Evolutionary conservation across 92 coral and sea anemone genomes (phyloP).

Genomic region (Palythoa heliodiscus): DNA sequence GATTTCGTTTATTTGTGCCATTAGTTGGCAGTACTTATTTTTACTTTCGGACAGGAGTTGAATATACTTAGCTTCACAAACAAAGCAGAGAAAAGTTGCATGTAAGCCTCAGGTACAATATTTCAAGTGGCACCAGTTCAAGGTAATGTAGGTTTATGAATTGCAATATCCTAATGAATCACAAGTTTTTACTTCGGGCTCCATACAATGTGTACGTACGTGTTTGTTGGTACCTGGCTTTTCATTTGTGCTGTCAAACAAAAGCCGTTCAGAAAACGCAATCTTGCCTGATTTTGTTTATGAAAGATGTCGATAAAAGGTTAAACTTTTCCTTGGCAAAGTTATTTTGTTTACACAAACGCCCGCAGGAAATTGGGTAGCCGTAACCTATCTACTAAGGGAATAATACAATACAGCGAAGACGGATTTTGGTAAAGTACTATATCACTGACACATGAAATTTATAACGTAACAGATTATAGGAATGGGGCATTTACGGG

Average conservation of each 20-base stretch:
- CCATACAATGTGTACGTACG: too few relatives aligned
- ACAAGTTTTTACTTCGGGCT: too few relatives aligned
- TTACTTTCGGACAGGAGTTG: background rate
- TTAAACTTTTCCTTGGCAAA: slow-evolving; percentile 14
- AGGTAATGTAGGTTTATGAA: too few relatives aligned
- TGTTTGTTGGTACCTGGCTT: background rate
- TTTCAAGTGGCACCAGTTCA: background rate
- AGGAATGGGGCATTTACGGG: background rate
- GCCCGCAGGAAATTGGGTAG: slow-evolving; percentile 14
- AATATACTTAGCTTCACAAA: background rate
- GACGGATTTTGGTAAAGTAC: background rate
- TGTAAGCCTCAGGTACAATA: background rate
- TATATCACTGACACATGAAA: background rate
- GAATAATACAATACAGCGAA: background rate
- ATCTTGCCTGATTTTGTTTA: slow-evolving; percentile 19
- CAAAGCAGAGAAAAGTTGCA: background rate
- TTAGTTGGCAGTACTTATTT: background rate
- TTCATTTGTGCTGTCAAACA: slow-evolving; percentile 5
- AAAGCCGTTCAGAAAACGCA: background rate
- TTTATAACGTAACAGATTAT: background rate
- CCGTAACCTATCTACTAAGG: background rate
- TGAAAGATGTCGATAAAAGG: slow-evolving; percentile 22
- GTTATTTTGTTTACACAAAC: slow-evolving; percentile 23
- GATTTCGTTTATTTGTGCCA: background rate
- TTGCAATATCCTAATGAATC: too few relatives aligned